These are phyloP conservation scores for Heterodera carotae DNA, from an alignment of 1,140 invertebrate genomes.

Conservation along the genomic window DNA sequence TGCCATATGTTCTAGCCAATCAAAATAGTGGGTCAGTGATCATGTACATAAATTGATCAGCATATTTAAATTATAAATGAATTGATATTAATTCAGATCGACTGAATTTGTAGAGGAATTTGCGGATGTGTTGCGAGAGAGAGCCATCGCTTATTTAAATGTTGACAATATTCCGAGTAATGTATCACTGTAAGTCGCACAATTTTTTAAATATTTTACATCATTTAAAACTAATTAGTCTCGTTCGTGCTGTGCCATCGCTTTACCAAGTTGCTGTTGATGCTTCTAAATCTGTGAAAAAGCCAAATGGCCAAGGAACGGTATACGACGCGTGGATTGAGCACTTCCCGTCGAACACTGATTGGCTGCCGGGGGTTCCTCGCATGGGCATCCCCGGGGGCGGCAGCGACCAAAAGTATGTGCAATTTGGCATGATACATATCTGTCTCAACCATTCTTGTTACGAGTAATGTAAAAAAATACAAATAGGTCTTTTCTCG, in stretches of 20 bases:
- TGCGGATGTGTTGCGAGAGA: conserved; percentile 45
- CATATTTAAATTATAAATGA: conserved; percentile 62
- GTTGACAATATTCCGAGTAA: conserved; percentile 57
- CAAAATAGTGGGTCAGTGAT: no score
- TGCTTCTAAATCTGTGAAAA: conserved; percentile 58
- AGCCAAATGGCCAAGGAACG: conserved; percentile 53
- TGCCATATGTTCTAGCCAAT: no score
- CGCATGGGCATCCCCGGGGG: conserved; percentile 58
- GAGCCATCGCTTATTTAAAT: conserved; percentile 61
- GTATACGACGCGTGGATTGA: conserved; percentile 61
- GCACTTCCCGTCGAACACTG: conserved; percentile 14
- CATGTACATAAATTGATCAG: conserved; percentile 1
- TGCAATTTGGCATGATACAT: no score
- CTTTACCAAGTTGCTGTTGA: conserved; percentile 54
- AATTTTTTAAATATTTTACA: conserved; percentile 45
- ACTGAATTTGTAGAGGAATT: conserved; percentile 63
- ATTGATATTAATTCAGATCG: conserved; percentile 64
- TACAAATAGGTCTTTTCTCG: conserved; percentile 62
- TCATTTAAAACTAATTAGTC: conserved; percentile 37
- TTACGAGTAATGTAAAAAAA: neutral
- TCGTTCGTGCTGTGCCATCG: conserved; percentile 53
- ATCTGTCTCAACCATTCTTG: no score
- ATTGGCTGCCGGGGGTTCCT: conserved; percentile 38
- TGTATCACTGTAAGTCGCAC: conserved; percentile 44
- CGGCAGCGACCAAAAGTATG: conserved; percentile 63